These are phyloP conservation scores for Callipepla californica DNA, from an alignment of 2,113 vertebrate genomes.

Conservation along the genomic window DNA sequence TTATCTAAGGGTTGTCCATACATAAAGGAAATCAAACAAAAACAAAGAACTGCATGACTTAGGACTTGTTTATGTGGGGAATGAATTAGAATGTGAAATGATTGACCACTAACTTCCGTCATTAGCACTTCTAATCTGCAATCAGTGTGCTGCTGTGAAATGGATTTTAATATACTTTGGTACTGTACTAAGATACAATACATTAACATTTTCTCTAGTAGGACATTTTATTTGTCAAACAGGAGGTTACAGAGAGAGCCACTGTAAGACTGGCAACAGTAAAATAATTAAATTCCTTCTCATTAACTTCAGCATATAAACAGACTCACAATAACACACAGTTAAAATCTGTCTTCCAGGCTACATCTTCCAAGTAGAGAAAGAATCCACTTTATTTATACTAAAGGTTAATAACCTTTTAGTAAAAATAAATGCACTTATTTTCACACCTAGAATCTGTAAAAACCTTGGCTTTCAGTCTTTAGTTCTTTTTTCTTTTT, in stretches of 20 bases:
- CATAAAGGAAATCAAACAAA: neutral
- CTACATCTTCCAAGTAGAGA: neutral
- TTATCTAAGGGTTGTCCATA: neutral
- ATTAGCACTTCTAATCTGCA: neutral
- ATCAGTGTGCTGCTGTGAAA: neutral
- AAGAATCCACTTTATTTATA: slow-evolving; percentile 13
- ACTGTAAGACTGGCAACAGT: neutral
- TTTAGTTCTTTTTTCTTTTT: neutral
- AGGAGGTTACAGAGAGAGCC: neutral
- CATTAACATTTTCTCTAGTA: neutral
- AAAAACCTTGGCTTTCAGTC: neutral
- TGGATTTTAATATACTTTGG: neutral
- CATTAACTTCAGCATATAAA: slow-evolving; percentile 4
- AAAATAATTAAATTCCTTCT: slow-evolving; percentile 22
- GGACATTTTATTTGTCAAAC: neutral
- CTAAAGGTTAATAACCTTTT: slow-evolving; percentile 28
- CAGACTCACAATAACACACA: neutral
- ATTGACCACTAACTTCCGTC: neutral
- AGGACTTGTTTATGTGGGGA: neutral
- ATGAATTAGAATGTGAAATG: neutral
- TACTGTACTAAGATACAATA: neutral
- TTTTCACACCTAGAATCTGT: neutral
- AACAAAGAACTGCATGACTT: neutral
- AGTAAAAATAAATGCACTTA: neutral
- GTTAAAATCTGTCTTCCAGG: slow-evolving; percentile 29